A percentile compares a stretch with the other conserved stretches of the same genome.
These are phyloP conservation scores for Rhadina sibilatrix DNA, from an alignment of 2,113 vertebrate species.

Conservation along the genomic window DNA sequence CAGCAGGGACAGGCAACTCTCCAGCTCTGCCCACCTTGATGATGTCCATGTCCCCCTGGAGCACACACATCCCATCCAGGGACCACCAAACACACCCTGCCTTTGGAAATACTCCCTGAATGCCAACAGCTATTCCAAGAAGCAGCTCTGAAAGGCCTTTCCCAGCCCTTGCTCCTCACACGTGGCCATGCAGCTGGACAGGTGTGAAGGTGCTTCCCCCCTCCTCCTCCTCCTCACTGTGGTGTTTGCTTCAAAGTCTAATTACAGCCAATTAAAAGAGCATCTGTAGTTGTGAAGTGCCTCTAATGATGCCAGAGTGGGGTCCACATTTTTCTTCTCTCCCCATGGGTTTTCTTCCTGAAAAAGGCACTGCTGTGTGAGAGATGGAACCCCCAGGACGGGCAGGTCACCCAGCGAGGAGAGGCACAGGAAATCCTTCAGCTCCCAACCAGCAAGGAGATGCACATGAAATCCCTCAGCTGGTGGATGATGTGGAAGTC, in stretches of 20 bases:
- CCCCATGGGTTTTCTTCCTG: neutral
- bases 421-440: neutral
- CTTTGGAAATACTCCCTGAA: neutral
- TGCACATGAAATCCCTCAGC: neutral
- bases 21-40: neutral
- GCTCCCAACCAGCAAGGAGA: neutral
- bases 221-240: neutral
- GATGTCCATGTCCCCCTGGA: neutral
- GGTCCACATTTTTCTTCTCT: neutral
- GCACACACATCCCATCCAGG: neutral
- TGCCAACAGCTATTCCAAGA: neutral
- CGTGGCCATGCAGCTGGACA: rapidly evolving
- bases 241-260: neutral
- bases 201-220: neutral
- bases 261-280: slow-evolving; percentile 3
- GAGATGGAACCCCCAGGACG: rapidly evolving
- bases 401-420: neutral
- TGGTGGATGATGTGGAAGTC: neutral
- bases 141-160: neutral
- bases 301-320: neutral
- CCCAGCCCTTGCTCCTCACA: neutral
- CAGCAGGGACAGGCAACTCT: neutral
- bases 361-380: rapidly evolving
- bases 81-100: rapidly evolving
- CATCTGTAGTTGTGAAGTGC: neutral